These are phyloP conservation scores for Pediacus dermestoides DNA, from an alignment of 2,888 invertebrate species.

Conservation along the genomic window DNA sequence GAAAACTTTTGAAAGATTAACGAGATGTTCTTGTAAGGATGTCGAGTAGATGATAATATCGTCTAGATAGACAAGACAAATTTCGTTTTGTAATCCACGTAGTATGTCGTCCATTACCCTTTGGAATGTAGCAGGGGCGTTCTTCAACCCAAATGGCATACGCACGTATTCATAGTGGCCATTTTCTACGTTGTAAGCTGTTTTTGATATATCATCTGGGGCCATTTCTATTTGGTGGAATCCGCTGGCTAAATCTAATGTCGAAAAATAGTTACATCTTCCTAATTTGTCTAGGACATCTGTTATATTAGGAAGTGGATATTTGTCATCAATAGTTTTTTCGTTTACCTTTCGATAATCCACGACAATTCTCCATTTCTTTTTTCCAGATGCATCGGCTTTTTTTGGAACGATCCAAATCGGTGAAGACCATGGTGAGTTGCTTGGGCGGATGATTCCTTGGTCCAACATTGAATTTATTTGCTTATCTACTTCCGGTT, in stretches of 20 bases:
- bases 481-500: slow-evolving; percentile 5
- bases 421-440: not conserved
- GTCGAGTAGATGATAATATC: slow-evolving; percentile 8
- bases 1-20: not conserved
- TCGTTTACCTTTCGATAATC: slow-evolving; percentile 5
- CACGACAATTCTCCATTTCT: slow-evolving; percentile 6
- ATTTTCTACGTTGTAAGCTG: slow-evolving; percentile 14
- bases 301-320: not conserved
- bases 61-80: not conserved
- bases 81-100: slow-evolving; percentile 1
- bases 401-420: slow-evolving; percentile 8
- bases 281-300: slow-evolving; percentile 2
- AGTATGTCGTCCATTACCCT: slow-evolving; percentile 27
- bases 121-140: slow-evolving; percentile 29
- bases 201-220: slow-evolving; percentile 9
- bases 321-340: slow-evolving; percentile 6
- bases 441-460: slow-evolving; percentile 4
- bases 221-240: slow-evolving; percentile 20
- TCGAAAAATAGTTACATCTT: not conserved
- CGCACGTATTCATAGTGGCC: slow-evolving; percentile 20
- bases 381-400: slow-evolving; percentile 7
- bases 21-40: slow-evolving; percentile 3
- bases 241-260: no score
- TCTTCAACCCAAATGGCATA: slow-evolving; percentile 32
- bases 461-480: slow-evolving; percentile 6